phyloP scores from a whole-genome alignment of 2,888 invertebrate genomes.

The Acanthosepion esculentum region DNA sequence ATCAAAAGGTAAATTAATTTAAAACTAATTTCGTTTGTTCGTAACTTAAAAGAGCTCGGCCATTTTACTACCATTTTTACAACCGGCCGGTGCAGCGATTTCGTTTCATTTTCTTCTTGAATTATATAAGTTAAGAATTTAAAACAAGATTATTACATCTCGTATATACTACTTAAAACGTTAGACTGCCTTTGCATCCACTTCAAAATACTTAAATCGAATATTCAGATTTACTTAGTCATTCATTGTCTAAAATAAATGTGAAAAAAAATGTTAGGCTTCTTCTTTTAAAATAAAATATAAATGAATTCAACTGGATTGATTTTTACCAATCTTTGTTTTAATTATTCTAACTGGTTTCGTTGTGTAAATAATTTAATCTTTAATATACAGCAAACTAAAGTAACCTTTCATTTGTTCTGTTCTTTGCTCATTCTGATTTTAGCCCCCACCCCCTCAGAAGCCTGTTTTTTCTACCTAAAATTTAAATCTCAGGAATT shows the following conservation, averaged over 20 bases:
- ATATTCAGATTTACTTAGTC: not conserved
- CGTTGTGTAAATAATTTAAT: too few species aligned
- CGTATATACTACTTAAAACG: not conserved
- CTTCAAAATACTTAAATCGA: not conserved
- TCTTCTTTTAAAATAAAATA: too few species aligned
- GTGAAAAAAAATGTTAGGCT: too few species aligned
- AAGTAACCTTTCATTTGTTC: too few species aligned
- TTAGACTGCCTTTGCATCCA: not conserved
- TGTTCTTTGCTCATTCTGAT: too few species aligned
- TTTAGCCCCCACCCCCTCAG: too few species aligned
- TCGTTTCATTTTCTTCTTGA: not conserved
- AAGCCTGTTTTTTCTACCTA: too few species aligned
- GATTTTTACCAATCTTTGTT: too few species aligned
- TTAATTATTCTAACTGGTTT: too few species aligned
- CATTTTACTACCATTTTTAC: not conserved
- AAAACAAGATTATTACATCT: not conserved
- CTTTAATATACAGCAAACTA: too few species aligned
- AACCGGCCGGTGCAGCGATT: not conserved
- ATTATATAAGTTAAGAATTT: not conserved
- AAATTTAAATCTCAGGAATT: too few species aligned
- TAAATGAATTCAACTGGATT: too few species aligned
- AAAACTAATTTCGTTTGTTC: not conserved
- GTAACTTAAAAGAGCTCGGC: not conserved
- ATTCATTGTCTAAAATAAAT: not conserved
- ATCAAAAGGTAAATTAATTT: slow-evolving; percentile 89